Evolutionary conservation across 1,140 invertebrate species (phyloP).

Genomic region (Ceratosolen solmsi): DNA sequence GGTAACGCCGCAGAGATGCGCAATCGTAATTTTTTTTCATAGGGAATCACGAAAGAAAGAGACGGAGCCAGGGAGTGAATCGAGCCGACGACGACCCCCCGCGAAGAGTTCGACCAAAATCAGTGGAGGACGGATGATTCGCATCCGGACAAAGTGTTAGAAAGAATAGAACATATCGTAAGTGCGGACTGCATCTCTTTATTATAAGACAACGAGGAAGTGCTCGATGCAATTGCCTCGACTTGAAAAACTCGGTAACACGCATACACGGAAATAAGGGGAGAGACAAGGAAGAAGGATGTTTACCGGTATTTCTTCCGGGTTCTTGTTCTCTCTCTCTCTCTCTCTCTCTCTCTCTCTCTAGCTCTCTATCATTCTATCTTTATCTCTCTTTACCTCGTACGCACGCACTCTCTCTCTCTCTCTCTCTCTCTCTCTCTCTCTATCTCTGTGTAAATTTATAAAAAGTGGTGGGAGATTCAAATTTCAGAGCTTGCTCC

Average conservation of each 20-base stretch:
- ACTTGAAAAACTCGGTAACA: neutral
- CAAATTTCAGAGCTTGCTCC: slow-evolving; percentile 13
- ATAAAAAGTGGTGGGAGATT: slow-evolving; percentile 44
- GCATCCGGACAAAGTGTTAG: neutral
- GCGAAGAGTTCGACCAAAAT: neutral
- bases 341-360: neutral
- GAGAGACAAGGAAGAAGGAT: neutral
- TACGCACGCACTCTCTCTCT: neutral
- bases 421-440: neutral
- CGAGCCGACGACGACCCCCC: slow-evolving; percentile 4
- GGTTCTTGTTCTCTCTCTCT: neutral
- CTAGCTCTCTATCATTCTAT: neutral
- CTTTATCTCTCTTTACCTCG: no score
- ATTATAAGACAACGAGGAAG: neutral
- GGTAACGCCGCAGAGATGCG: slow-evolving; percentile 31
- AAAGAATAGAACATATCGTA: neutral
- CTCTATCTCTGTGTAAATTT: neutral
- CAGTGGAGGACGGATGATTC: neutral
- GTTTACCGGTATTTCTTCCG: slow-evolving; percentile 34
- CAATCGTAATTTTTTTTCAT: slow-evolving; percentile 4
- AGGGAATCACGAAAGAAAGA: slow-evolving; percentile 6
- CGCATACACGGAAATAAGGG: neutral
- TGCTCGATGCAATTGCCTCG: neutral
- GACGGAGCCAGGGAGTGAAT: neutral
- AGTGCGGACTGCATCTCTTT: neutral